Percentiles rank a stretch among this genome's conserved stretches.
phyloP scores from a whole-genome alignment of 2,113 vertebrate species.

The Perccottus glenii region DNA sequence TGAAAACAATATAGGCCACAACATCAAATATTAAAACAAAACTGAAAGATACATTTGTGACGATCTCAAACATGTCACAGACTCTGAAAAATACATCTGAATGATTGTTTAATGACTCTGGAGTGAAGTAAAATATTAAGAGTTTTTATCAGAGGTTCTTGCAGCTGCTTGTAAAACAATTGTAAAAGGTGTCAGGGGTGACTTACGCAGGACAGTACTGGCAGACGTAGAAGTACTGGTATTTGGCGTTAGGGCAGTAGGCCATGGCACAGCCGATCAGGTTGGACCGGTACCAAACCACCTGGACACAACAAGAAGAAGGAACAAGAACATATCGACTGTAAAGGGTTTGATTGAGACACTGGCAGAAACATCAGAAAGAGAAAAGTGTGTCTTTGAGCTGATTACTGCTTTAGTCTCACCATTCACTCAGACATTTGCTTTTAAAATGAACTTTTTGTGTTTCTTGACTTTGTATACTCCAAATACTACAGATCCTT shows the following conservation, averaged over 20 bases:
- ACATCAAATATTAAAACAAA: constrained; percentile 38
- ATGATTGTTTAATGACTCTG: too few species aligned
- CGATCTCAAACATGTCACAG: background rate
- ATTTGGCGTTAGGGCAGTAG: constrained; percentile 49
- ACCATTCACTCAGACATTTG: too few species aligned
- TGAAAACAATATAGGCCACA: constrained; percentile 41
- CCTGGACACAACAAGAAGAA: constrained; percentile 24
- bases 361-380: too few species aligned
- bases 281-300: constrained; percentile 72
- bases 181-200: background rate
- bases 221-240: constrained; percentile 76
- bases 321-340: background rate
- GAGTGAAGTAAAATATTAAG: too few species aligned
- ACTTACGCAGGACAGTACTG: constrained; percentile 77
- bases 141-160: too few species aligned
- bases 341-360: too few species aligned
- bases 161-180: background rate
- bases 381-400: too few species aligned
- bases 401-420: too few species aligned
- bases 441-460: too few species aligned
- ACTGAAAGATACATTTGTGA: background rate
- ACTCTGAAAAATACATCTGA: too few species aligned
- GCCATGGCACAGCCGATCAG: constrained; percentile 65
- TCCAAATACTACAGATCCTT: too few species aligned
- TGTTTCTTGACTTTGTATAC: too few species aligned